phyloP scores from a whole-genome alignment of 2,113 vertebrate species.

The Barbus barbus region DNA sequence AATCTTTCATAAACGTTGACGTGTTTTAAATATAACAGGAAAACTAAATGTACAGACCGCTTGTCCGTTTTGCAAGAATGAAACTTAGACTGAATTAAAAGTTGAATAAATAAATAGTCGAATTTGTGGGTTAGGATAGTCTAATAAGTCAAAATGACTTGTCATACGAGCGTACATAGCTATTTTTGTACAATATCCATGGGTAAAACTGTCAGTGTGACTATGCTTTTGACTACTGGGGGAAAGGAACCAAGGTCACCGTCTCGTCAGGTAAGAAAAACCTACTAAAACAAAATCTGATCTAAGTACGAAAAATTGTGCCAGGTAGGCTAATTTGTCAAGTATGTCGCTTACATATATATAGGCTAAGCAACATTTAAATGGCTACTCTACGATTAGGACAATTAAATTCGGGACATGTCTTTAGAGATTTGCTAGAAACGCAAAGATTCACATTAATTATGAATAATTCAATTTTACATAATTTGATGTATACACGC shows the following conservation, averaged over 20 bases:
- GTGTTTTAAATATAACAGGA: background rate
- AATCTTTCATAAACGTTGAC: background rate
- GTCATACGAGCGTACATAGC: background rate
- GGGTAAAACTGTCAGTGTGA: constrained; percentile 34
- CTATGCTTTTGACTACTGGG: constrained; percentile 64
- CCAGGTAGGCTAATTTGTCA: background rate
- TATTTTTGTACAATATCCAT: constrained; percentile 30
- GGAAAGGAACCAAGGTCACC: constrained; percentile 64
- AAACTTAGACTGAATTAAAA: background rate
- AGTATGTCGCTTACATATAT: too few species aligned
- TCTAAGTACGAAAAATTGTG: background rate
- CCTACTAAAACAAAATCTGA: background rate
- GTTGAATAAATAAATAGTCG: background rate
- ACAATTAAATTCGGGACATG: background rate
- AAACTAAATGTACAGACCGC: background rate
- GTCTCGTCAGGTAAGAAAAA: constrained; percentile 55
- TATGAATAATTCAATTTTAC: background rate
- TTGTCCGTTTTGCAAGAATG: background rate
- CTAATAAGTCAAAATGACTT: background rate
- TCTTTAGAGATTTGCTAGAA: background rate
- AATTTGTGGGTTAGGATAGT: background rate
- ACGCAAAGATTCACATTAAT: too few species aligned
- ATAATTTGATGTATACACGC: background rate
- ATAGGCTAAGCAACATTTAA: background rate
- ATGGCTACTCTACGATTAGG: background rate